phyloP scores from a whole-genome alignment of 2,888 invertebrate species.

The Amphipoea lucens region DNA sequence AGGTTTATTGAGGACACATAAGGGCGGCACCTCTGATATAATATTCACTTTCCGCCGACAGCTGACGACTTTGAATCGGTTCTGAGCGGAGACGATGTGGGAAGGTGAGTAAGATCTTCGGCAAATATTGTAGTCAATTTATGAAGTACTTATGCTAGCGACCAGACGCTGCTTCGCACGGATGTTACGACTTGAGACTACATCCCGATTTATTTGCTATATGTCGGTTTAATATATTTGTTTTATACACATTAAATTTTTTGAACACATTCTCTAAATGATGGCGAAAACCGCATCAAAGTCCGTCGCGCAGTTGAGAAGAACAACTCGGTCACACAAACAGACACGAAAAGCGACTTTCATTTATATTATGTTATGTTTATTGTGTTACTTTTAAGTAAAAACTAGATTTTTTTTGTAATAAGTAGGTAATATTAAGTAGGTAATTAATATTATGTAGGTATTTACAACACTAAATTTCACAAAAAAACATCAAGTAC shows the following conservation, averaged over 20 bases:
- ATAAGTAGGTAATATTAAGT: no score
- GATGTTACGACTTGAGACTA: no score
- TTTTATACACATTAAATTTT: neutral
- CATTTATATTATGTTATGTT: neutral
- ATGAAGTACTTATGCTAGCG: neutral
- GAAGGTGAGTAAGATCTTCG: neutral
- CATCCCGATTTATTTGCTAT: neutral
- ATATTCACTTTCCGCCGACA: conserved; percentile 40
- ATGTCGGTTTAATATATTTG: neutral
- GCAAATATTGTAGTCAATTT: neutral
- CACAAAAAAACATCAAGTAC: no score
- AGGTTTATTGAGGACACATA: conserved; percentile 54
- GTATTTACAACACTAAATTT: no score
- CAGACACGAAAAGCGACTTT: neutral
- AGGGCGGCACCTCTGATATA: conserved; percentile 45
- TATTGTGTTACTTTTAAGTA: no score
- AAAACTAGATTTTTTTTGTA: no score
- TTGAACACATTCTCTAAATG: neutral
- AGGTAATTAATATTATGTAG: no score
- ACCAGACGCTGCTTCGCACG: no score
- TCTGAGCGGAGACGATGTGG: neutral
- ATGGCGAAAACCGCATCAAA: neutral
- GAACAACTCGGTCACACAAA: neutral
- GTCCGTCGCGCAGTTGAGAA: neutral
- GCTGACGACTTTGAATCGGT: neutral